phyloP scores from a whole-genome alignment of 2,797 vertebrate species.

The Phaenicophaeus curvirostris region DNA sequence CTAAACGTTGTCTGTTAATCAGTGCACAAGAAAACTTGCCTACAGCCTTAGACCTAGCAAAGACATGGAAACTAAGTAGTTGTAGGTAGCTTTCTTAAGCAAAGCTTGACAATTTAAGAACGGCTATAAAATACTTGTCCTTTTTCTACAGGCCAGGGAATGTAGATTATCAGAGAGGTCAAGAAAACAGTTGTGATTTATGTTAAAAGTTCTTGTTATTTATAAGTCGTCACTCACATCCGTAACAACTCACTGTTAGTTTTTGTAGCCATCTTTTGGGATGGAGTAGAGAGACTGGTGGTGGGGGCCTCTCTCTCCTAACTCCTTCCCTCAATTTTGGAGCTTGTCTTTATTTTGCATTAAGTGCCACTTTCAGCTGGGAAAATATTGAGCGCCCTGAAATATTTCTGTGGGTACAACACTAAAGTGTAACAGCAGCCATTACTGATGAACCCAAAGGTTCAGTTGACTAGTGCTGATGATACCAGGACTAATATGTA shows the following conservation, averaged over 20 bases:
- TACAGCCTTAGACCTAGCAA: background rate
- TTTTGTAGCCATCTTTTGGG: background rate
- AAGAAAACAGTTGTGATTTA: background rate
- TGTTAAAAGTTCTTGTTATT: rapidly evolving
- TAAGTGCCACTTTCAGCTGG: background rate
- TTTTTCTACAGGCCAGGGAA: background rate
- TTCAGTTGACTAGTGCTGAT: background rate
- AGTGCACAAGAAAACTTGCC: rapidly evolving
- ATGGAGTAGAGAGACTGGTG: background rate
- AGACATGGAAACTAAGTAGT: background rate
- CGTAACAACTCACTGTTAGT: background rate
- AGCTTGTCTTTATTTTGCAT: background rate
- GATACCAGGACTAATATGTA: background rate
- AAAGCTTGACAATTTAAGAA: background rate
- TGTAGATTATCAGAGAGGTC: background rate
- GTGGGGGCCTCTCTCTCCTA: background rate
- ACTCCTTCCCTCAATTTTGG: background rate
- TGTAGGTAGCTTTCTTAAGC: background rate
- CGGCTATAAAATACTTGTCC: background rate
- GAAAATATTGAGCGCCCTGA: background rate
- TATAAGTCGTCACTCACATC: background rate
- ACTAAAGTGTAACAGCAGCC: background rate
- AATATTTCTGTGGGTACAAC: background rate
- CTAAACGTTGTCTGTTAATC: background rate
- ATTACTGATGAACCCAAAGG: background rate